A percentile compares a stretch with the other conserved stretches of the same genome.
These are phyloP conservation scores for Drosophila pegasa DNA, from an alignment of 2,888 invertebrate genomes.

Conservation along the genomic window DNA sequence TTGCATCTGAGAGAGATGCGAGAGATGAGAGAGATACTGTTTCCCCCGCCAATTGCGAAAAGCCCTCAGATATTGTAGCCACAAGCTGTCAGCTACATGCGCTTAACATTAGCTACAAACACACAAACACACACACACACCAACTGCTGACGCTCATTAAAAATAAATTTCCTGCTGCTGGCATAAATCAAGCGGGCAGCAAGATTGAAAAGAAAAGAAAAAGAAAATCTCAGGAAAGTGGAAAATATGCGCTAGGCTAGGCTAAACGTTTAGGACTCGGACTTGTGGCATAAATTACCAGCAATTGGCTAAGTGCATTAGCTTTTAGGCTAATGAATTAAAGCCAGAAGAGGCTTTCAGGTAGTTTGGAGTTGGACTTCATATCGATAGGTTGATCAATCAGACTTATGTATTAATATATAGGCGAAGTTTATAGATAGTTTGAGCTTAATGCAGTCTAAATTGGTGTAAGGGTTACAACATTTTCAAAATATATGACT, in stretches of 20 bases:
- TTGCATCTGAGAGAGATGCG: conserved; percentile 51
- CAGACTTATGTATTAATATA: no score
- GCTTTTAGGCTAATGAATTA: background rate
- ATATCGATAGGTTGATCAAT: background rate
- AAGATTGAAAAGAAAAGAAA: background rate
- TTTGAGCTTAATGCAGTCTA: background rate
- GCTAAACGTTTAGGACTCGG: conserved; percentile 1
- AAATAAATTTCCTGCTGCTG: conserved; percentile 59
- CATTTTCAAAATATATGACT: background rate
- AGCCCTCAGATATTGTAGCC: conserved; percentile 5
- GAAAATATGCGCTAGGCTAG: conserved; percentile 10
- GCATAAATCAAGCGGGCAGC: conserved; percentile 56
- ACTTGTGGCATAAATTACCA: conserved; percentile 8
- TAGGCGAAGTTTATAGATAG: background rate
- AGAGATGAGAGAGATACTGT: conserved; percentile 43
- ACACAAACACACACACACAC: conserved; percentile 1
- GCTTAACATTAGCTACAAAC: conserved; percentile 48
- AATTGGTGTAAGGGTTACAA: background rate
- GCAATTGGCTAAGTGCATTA: conserved; percentile 8
- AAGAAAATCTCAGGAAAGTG: conserved; percentile 10
- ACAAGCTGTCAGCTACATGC: conserved; percentile 56
- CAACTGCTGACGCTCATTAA: conserved; percentile 56
- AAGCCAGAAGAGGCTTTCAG: background rate
- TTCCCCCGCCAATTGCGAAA: background rate
- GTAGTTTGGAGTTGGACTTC: background rate